Base-by-base conservation (phyloP, 1,140 invertebrate genomes). In the Sycophila sp. region DNA sequence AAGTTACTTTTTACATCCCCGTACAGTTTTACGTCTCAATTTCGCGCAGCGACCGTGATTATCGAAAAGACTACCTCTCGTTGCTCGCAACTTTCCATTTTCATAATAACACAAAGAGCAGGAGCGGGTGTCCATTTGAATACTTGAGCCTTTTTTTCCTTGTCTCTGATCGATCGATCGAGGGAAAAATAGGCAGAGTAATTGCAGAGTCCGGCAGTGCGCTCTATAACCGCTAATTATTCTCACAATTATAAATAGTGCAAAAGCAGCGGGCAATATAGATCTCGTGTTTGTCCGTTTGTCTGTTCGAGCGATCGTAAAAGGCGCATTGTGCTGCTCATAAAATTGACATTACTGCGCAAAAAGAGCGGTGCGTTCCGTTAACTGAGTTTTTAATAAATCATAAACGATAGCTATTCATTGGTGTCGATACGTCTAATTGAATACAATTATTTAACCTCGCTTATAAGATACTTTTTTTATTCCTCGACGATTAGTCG, bases 181-280 rank as follows among this genome's bases (percentile, higher is more conserved):
- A 22, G 24, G 8, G 11, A 40, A 40, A 15, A 15, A 47, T 22
- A 22, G 24, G 17, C 42, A 6, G n/a, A n/a, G 28, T 58, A 58
- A 58, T 58, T 58, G 28, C 34, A 58, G 17, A 36, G 53, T n/a
- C n/a, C 30, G 6, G 26, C 7, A 3, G 34, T 40, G 24, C n/a
- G n/a, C n/a, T n/a, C n/a, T n/a, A n/a, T n/a, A n/a, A n/a, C n/a
- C n/a, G 17, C 55, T 56, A n/a, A 3, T 49, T 6, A 15, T 38
- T 58, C 55, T 58, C 55, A 58, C 55, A 58, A 26, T 58, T 58
- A 36, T 58, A 34, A 58, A 58, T 40, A 32, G 38, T 24, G n/a
- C n/a, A n/a, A n/a, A n/a, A n/a, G n/a, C n/a, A n/a, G n/a, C n/a
- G n/a, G n/a, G n/a, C n/a, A n/a, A n/a, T n/a, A n/a, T n/a, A n/a